Conservation (phyloP, 2,888 invertebrate species). For the Polietes domitor region DNA sequence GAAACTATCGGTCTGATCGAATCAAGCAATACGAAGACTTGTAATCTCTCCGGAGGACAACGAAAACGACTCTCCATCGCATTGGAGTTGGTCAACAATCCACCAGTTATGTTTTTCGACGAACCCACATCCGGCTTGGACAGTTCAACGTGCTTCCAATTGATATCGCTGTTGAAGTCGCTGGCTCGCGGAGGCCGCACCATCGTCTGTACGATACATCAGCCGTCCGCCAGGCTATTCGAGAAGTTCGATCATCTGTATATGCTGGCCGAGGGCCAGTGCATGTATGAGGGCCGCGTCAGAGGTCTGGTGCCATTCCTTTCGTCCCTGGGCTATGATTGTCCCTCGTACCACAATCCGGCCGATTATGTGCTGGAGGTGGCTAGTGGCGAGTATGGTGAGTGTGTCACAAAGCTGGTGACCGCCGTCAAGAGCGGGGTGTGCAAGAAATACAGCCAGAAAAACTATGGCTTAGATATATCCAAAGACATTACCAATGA, state of each 20-base stretch:
- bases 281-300: conserved; percentile 94
- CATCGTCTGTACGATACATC: conserved; percentile 97
- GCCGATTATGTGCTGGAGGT: conserved; percentile 99
- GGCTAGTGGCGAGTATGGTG: conserved; percentile 96
- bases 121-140: conserved; percentile 97
- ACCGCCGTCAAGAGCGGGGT: conserved; percentile 91
- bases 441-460: conserved; percentile 84
- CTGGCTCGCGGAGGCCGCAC: conserved; percentile 93
- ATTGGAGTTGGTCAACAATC: conserved; percentile 95
- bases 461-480: conserved; percentile 75
- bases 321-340: conserved; percentile 90
- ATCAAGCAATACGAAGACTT: conserved; percentile 89
- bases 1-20: conserved; percentile 92
- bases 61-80: conserved; percentile 95
- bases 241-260: conserved; percentile 98
- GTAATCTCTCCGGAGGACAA: conserved; percentile 94
- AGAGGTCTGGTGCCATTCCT: conserved; percentile 93
- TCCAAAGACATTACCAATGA: conserved; percentile 82
- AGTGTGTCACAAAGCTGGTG: conserved; percentile 91
- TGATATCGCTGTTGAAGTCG: conserved; percentile 93
- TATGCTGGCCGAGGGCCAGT: conserved; percentile 95
- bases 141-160: conserved; percentile 96
- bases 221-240: conserved; percentile 96
- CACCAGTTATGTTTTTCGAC: conserved; percentile 98
- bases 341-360: conserved; percentile 98